Evolutionary conservation across 2,888 invertebrate genomes (phyloP).

Genomic region (Heliconius ethilla): DNA sequence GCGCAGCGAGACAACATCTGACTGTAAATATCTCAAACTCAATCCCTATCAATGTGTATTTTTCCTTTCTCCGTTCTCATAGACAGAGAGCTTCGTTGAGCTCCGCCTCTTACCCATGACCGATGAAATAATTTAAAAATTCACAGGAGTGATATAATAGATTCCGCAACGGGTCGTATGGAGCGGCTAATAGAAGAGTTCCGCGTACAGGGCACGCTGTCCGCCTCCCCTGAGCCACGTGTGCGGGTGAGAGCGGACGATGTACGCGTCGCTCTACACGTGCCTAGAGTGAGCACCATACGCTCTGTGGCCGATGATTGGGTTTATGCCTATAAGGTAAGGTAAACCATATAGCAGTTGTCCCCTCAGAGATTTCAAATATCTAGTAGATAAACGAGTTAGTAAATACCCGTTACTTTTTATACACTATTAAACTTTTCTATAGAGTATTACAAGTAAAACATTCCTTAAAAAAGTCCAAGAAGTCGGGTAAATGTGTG

Average conservation of each 20-base stretch:
- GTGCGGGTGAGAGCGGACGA: slow-evolving; percentile 51
- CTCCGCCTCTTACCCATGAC: not conserved
- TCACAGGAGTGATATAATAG: slow-evolving; percentile 69
- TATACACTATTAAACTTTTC: too few relatives aligned
- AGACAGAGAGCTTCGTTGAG: too few relatives aligned
- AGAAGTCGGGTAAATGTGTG: too few relatives aligned
- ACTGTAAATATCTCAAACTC: too few relatives aligned
- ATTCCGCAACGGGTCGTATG: slow-evolving; percentile 66
- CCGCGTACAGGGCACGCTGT: slow-evolving; percentile 52
- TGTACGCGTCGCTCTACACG: slow-evolving; percentile 57
- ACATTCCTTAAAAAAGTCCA: too few relatives aligned
- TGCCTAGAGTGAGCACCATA: slow-evolving; percentile 60
- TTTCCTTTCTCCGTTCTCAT: too few relatives aligned
- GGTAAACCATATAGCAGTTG: not conserved
- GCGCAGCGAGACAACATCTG: too few relatives aligned
- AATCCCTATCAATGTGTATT: too few relatives aligned
- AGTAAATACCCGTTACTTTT: too few relatives aligned
- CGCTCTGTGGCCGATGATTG: slow-evolving; percentile 61
- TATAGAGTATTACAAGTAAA: too few relatives aligned
- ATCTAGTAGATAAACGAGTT: too few relatives aligned
- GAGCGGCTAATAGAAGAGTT: slow-evolving; percentile 60
- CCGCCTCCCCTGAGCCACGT: slow-evolving; percentile 46
- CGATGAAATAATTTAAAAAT: slow-evolving; percentile 13
- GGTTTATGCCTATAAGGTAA: slow-evolving; percentile 47
- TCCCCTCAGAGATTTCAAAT: too few relatives aligned